Evolutionary conservation across 2,888 invertebrate genomes (phyloP).

Genomic region (Myopa testacea): DNA sequence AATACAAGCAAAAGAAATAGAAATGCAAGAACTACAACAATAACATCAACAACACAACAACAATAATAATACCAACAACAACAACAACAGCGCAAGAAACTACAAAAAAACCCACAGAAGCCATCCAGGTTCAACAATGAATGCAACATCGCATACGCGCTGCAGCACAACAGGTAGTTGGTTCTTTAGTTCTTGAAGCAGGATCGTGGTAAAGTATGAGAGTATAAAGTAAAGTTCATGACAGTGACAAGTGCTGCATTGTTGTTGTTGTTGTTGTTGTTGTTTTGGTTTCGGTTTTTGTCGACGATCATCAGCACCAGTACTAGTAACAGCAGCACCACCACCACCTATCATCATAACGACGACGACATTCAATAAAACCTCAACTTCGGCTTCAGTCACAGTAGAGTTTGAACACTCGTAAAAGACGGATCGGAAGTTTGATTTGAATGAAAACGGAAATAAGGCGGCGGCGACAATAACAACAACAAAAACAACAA

Average conservation of each 20-base stretch:
- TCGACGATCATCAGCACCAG: neutral
- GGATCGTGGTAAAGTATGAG: conserved; percentile 27
- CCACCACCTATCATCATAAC: conserved; percentile 25
- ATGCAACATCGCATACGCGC: neutral
- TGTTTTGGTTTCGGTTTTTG: conserved; percentile 23
- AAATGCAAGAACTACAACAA: conserved; percentile 26
- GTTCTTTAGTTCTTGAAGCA: conserved; percentile 22
- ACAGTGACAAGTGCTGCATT: conserved; percentile 45
- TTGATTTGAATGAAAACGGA: conserved; percentile 32
- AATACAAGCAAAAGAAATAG: conserved; percentile 13
- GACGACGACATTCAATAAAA: conserved; percentile 34
- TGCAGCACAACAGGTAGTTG: conserved; percentile 20
- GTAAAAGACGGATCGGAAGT: conserved; percentile 38
- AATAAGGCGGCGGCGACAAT: neutral
- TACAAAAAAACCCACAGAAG: conserved; percentile 13
- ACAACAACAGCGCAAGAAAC: neutral
- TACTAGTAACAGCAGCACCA: neutral
- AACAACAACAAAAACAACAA: no score
- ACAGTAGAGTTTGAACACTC: conserved; percentile 40
- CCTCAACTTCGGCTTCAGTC: conserved; percentile 2
- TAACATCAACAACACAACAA: neutral
- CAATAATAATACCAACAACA: neutral
- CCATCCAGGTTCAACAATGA: conserved; percentile 9
- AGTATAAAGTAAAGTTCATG: conserved; percentile 26
- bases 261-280: conserved; percentile 35